Conservation (phyloP, 2,888 invertebrate species). For the Drosophila pseudotakahashii region DNA sequence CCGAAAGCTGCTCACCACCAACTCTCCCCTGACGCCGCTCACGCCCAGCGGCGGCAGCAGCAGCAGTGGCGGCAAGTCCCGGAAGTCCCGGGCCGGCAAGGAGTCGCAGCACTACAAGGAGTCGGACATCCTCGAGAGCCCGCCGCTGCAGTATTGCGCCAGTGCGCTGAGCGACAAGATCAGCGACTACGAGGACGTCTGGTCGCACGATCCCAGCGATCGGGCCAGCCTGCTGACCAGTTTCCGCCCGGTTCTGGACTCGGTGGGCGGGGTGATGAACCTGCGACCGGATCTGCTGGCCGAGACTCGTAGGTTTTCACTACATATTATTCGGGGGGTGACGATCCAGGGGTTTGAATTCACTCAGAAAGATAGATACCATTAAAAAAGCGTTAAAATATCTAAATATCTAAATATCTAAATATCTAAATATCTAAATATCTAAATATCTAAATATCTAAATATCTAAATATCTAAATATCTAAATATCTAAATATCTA, state of each 20-base stretch:
- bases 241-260: conserved; percentile 80
- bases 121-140: conserved; percentile 93
- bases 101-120: conserved; percentile 90
- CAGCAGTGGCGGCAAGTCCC: conserved; percentile 82
- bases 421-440: no score
- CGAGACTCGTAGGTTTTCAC: conserved; percentile 85
- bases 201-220: conserved; percentile 89
- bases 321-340: not conserved
- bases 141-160: conserved; percentile 92
- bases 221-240: conserved; percentile 85
- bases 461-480: no score
- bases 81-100: conserved; percentile 86
- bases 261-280: conserved; percentile 67
- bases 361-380: no score
- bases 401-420: no score
- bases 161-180: conserved; percentile 96
- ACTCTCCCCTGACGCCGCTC: conserved; percentile 44
- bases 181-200: conserved; percentile 97
- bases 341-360: no score
- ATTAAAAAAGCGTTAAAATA: no score
- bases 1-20: conserved; percentile 78
- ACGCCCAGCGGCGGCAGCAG: conserved; percentile 57
- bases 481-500: no score
- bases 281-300: conserved; percentile 87
- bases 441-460: no score